Conservation (phyloP, 2,113 vertebrate genomes). For the Lichenostomus cassidix region DNA sequence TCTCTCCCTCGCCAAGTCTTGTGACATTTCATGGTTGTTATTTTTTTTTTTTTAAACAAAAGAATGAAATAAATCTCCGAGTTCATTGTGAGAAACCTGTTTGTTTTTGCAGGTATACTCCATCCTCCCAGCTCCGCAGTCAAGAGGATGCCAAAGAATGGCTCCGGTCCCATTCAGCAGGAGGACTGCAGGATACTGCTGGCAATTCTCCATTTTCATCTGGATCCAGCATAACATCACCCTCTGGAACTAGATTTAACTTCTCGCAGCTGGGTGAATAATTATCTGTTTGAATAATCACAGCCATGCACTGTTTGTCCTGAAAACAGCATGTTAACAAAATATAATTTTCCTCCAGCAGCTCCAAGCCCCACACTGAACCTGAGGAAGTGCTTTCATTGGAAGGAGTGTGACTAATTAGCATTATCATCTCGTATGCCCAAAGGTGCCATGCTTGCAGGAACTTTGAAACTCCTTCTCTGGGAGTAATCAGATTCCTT, state of each 20-base stretch:
- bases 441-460: not conserved
- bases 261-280: slow-evolving; percentile 91
- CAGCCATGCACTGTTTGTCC: not conserved
- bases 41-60: not conserved
- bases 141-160: slow-evolving; percentile 95
- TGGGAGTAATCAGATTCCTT: not conserved
- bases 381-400: not conserved
- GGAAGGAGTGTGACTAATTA: not conserved
- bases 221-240: slow-evolving; percentile 92
- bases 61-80: not conserved
- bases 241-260: slow-evolving; percentile 93
- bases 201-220: slow-evolving; percentile 93
- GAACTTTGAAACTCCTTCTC: not conserved
- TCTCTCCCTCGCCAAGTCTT: not conserved
- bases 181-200: slow-evolving; percentile 90
- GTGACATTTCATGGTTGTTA: not conserved
- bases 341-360: not conserved
- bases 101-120: slow-evolving; percentile 82
- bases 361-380: not conserved
- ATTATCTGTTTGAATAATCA: not conserved
- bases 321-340: not conserved
- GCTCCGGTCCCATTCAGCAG: slow-evolving; percentile 92
- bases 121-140: slow-evolving; percentile 87
- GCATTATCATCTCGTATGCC: not conserved
- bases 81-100: not conserved